Base-by-base conservation (phyloP, 23 tunicate genomes). In the Phallusia fumigata region DNA sequence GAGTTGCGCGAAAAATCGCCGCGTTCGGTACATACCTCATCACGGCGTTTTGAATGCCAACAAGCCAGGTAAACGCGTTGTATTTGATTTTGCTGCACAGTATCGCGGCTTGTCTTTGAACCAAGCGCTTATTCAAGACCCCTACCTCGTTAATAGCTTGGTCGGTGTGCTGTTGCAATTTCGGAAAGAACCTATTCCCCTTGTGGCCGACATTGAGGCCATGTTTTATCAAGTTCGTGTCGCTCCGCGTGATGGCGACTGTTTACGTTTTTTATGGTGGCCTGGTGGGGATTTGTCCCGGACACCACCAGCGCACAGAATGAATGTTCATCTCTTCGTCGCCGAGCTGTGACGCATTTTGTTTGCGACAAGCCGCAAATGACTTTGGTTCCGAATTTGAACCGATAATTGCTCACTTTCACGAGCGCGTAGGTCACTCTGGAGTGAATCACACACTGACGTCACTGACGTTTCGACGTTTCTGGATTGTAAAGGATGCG, bases 161-260 rank as follows among this genome's bases (percentile, higher is more conserved):
- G 76, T 87, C 0, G 86, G 79, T 33, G 81, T 82, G 15, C 78
- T 87, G 26, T 32, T 47, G 72, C 81, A 86, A 12, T 87, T 87
- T 74, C 81, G 90, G 0, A 53, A 65, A 1, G 81, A 87, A 64
- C 81, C 75, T 16, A 81, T 87, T 26, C 86, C 90, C 10, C 18
- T 87, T 18, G 76, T 81, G 0, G 86, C 77, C 19, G 86, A 87
- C 30, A 76, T 87, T n/a, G 82, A 76, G 28, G 86, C 86, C n/a
- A 87, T 87, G 85, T 81, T 81, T 52, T 52, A 87, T 79, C 86
- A 87, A 40, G 90, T 87, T n/a, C 76, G 36, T n/a, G 90, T 87
- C 0, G 12, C 79, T 2, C 82, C 81, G 0, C 49, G 58, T 31
- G 79, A 86, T 35, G 65, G 84, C 35, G 65, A 86, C 30, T 19